phyloP scores from a whole-genome alignment of 1,140 invertebrate species.

The Choristoneura fumiferana region DNA sequence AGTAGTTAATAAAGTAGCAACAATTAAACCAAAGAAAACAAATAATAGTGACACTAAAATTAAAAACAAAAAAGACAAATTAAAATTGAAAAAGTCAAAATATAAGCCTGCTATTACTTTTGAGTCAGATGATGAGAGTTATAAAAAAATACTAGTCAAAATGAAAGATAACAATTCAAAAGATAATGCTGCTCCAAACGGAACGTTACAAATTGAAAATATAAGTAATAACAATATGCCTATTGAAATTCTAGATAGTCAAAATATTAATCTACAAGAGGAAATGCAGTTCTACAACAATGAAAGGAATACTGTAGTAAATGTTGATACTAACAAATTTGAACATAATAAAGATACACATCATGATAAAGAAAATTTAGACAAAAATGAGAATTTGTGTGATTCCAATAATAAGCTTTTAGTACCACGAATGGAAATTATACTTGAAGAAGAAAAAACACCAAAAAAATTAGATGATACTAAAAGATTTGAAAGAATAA shows the following conservation, averaged over 20 bases:
- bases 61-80: no score
- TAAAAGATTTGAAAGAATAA: constrained; percentile 24
- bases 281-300: not conserved
- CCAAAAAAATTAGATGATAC: constrained; percentile 20
- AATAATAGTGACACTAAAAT: no score
- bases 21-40: no score
- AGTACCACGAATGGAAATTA: not conserved
- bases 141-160: not conserved
- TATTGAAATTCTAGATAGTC: constrained; percentile 10
- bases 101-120: no score
- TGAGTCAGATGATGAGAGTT: no score
- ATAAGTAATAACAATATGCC: no score
- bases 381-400: not conserved
- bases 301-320: no score
- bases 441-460: constrained; percentile 10
- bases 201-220: no score
- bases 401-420: not conserved
- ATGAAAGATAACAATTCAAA: not conserved
- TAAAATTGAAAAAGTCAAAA: no score
- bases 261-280: not conserved
- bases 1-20: no score
- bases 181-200: no score
- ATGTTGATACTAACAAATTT: no score
- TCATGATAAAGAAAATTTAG: not conserved
- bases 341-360: not conserved